Evolutionary conservation across 2,888 invertebrate species (phyloP).

Genomic region (Caenorhabditis sp.): DNA sequence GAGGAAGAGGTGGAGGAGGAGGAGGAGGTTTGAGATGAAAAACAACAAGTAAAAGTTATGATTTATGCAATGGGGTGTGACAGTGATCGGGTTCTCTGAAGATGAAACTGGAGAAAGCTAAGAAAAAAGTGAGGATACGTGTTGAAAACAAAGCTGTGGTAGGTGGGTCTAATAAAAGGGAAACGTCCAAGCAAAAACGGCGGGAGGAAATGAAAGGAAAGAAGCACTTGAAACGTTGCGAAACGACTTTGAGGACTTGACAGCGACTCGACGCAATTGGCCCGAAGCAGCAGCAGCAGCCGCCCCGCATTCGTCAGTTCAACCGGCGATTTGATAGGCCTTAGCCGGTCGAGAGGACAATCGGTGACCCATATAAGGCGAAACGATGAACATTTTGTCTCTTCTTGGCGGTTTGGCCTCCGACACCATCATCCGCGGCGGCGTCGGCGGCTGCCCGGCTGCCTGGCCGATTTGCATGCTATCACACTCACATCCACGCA

Average conservation of each 20-base stretch:
- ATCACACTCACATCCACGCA: constrained; percentile 40
- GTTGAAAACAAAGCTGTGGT: no score
- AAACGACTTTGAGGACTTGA: constrained; percentile 43
- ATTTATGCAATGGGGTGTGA: constrained; percentile 33
- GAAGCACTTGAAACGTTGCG: constrained; percentile 49
- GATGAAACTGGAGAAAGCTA: constrained; percentile 5
- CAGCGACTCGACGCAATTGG: constrained; percentile 50
- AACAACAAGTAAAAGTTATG: constrained; percentile 25
- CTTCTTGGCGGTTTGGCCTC: constrained; percentile 52
- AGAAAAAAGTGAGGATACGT: no score
- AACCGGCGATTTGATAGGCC: constrained; percentile 54
- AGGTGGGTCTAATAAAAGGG: no score
- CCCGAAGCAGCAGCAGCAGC: constrained; percentile 37
- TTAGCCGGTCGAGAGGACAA: constrained; percentile 52
- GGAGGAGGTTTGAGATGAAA: constrained; percentile 14
- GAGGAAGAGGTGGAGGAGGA: no score
- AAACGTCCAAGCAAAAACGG: no score
- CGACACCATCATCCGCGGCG: constrained; percentile 16
- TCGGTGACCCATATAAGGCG: constrained; percentile 56
- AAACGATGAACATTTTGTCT: constrained; percentile 51
- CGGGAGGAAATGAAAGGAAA: constrained; percentile 1
- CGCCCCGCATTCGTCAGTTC: constrained; percentile 14
- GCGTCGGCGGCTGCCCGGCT: neutral
- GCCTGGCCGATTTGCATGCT: constrained; percentile 53
- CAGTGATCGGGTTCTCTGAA: constrained; percentile 2